Percentiles rank a stretch among this genome's conserved stretches.
These are phyloP conservation scores for Zosterops pallidus DNA, from an alignment of 2,113 vertebrate genomes.

Conservation along the genomic window DNA sequence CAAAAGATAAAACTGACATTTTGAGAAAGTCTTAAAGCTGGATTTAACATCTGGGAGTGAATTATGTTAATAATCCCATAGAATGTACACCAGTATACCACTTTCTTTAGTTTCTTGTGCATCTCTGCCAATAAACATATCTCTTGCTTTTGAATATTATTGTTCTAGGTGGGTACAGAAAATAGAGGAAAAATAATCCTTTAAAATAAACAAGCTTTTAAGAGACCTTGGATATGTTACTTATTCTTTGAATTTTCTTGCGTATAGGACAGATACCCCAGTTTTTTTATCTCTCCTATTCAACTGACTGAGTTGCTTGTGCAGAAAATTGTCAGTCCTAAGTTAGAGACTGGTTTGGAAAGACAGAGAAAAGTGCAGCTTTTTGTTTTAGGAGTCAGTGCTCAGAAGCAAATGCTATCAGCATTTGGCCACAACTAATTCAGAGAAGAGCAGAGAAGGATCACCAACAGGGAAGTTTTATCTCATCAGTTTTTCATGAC, in stretches of 20 bases:
- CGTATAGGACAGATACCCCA: fast-evolving
- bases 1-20: background rate
- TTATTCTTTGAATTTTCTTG: background rate
- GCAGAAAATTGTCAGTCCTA: background rate
- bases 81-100: background rate
- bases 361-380: background rate
- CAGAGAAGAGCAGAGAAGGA: background rate
- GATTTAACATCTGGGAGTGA: background rate
- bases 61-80: background rate
- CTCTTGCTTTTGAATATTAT: background rate
- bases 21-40: background rate
- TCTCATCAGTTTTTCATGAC: background rate
- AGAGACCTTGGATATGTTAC: background rate
- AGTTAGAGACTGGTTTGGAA: background rate
- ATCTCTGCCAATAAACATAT: background rate
- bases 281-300: fast-evolving
- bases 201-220: background rate
- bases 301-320: background rate
- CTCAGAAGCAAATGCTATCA: background rate
- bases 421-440: background rate
- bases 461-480: background rate
- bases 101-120: background rate
- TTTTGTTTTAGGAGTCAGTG: background rate
- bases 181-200: background rate
- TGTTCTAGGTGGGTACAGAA: background rate